These are phyloP conservation scores for Eudasyphora cyanicolor DNA, from an alignment of 2,888 invertebrate genomes.

Conservation along the genomic window DNA sequence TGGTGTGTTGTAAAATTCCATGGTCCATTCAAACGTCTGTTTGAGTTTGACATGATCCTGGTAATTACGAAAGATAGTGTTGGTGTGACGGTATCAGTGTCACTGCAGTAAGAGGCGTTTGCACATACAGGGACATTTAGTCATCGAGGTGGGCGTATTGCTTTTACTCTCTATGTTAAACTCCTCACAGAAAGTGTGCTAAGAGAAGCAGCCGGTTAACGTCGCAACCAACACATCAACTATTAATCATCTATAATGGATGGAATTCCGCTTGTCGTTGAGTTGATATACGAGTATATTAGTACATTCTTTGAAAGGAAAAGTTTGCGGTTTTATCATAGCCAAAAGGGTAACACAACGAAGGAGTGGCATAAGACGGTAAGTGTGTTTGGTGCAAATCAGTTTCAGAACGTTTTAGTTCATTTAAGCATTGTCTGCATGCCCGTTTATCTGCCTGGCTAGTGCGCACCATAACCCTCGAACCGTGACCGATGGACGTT, in stretches of 20 bases:
- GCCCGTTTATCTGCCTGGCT: no score
- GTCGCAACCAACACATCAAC: conserved; percentile 37
- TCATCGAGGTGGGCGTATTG: neutral
- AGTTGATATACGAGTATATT: neutral
- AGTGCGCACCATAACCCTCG: no score
- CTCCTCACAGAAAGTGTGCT: conserved; percentile 8
- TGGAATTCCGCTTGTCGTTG: conserved; percentile 35
- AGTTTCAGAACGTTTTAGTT: no score
- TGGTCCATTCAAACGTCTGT: conserved; percentile 47
- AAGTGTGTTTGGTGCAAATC: neutral
- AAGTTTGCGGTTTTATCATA: neutral
- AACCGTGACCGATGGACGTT: no score
- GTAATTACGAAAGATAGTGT: conserved; percentile 43
- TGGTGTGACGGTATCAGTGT: neutral
- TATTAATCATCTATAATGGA: conserved; percentile 52
- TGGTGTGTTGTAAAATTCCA: no score
- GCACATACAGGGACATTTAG: neutral
- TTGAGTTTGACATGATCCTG: conserved; percentile 45
- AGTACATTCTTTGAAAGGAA: neutral
- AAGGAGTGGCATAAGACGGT: conserved; percentile 9
- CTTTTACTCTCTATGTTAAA: neutral
- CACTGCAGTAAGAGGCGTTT: neutral
- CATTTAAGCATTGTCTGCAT: no score
- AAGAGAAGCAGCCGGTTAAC: neutral
- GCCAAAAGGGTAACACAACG: neutral